Percentiles rank a stretch among this genome's conserved stretches.
These are phyloP conservation scores for Pipistrellus pygmaeus DNA, from an alignment of 2,797 vertebrate genomes.

Conservation along the genomic window DNA sequence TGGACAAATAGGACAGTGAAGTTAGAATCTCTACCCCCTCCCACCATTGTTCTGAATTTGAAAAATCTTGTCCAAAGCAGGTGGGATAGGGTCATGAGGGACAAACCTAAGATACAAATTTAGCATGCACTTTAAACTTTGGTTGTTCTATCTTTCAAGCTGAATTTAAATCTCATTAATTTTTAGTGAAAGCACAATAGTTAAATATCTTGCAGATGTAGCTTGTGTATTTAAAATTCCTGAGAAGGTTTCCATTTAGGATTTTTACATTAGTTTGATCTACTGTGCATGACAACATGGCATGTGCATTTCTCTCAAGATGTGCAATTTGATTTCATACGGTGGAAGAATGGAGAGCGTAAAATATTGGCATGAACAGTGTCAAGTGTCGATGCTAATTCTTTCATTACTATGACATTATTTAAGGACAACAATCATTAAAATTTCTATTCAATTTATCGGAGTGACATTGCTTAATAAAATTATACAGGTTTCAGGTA, in stretches of 20 bases:
- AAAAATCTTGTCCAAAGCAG: constrained; percentile 63
- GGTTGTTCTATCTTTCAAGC: constrained; percentile 64
- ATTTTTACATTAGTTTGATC: constrained; percentile 73
- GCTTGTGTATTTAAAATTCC: constrained; percentile 57
- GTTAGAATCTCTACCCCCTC: neutral
- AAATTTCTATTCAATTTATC: constrained; percentile 63
- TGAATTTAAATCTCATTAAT: constrained; percentile 77
- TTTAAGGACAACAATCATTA: constrained; percentile 80
- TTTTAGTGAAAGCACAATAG: constrained; percentile 74
- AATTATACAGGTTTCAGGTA: neutral
- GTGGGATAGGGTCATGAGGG: neutral
- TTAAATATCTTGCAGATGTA: constrained; percentile 70
- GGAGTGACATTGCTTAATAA: neutral
- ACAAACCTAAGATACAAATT: constrained; percentile 53
- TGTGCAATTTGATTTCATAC: constrained; percentile 82
- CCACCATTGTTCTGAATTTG: constrained; percentile 56
- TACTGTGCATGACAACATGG: constrained; percentile 68
- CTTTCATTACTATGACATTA: constrained; percentile 82
- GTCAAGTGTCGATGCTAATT: constrained; percentile 80
- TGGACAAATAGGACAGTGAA: neutral
- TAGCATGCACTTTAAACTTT: constrained; percentile 72
- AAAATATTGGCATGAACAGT: constrained; percentile 83
- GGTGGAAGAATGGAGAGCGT: constrained; percentile 75
- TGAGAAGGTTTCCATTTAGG: constrained; percentile 73
- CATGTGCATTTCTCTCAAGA: constrained; percentile 74